Base-by-base conservation (phyloP, 92 coral and sea anemone genomes). In the Blastomussa wellsi region DNA sequence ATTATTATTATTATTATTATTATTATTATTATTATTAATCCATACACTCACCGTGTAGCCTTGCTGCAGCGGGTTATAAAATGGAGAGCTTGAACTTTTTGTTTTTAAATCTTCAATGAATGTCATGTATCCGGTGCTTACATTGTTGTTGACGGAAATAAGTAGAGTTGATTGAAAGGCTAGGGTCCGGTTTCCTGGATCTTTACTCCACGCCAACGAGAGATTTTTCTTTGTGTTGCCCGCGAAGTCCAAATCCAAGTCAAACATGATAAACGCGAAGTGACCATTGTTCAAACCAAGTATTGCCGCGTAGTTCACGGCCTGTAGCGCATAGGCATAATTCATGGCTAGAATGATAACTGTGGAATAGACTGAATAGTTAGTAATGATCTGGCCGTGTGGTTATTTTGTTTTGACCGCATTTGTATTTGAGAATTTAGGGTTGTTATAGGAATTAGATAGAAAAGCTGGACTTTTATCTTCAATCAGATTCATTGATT, bases 291-390 rank as follows among this genome's bases (percentile, higher is more conserved):
- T 86, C 60, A 89, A 80, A 39, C 90, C 90, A 28, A 94, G 86
- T 65, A 70, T 79, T 17, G 91, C 90, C 3, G 95, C 98, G 72
- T 79, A 86, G 86, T 35, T 64, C 59, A 94, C 1, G 14, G 93
- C 90, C 79, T 92, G 93, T 3, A 85, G 78, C n/a, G 87, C 98
- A 20, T 92, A 82, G 70, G 80, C 64, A 86, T 92, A 94, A 57
- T 92, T 85, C 92, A 91, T 94, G 24, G 98, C 98, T 26, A 94
- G 79, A 62, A 94, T 84, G 77, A 92, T 76, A 26, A 94, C 98
- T 94, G 89, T 59, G 67, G 31, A 74, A 75, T 17, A 26, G 1
- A 44, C 1, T 44, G 37, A 37, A 35, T 9, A 38, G 14, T 1
- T 36, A 15, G 37, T 5, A 20, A 72, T 19, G 4, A 51, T 59